Base-by-base conservation (phyloP, 2,888 invertebrate genomes). In the Brachyptera putata region DNA sequence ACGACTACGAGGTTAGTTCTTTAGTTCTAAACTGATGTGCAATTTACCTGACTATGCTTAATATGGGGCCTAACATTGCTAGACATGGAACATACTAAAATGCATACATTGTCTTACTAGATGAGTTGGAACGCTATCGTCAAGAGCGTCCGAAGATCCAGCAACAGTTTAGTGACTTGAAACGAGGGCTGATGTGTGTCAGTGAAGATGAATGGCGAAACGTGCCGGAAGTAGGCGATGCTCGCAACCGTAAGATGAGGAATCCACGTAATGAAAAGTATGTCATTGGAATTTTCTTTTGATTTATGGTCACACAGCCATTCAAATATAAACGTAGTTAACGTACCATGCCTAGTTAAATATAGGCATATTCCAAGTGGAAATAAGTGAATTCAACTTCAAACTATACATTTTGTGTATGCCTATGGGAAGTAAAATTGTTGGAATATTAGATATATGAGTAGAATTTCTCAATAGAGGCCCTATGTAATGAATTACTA, bases 171-270 rank as follows among this genome's bases (percentile, higher is more conserved):
- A 96, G 95, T 9, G 99, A 99, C 76, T 77, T 99, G 18, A 98
- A 99, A 75, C 80, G 93, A 68, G 91, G 91, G 65, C 74, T 94
- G 21, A 86, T 87, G 56, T 80, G 82, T 58, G 89, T 99, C 0
- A 86, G 88, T 0, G 91, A 91, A 69, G 94, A 94, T 62, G 96
- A 99, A 72, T 99, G 99, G 99, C 86, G 91, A 56, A 91, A 89
- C 53, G 89, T 99, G 64, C 99, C 99, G 0, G 99, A 99, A 77
- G 99, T 99, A 0, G 99, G 99, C n/a, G 99, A 99, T 75, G 94
- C 95, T 7, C 83, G 99, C 66, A 99, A 97, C 75, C 86, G 95
- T 58, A 95, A 95, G 71, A 95, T 97, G 71, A 80, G 99, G 39
- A 97, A 97, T 76, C 93, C 97, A 0, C 79, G 96, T 56, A 86